Conservation (phyloP, 2,888 invertebrate genomes). For the Amphipoea oculea region DNA sequence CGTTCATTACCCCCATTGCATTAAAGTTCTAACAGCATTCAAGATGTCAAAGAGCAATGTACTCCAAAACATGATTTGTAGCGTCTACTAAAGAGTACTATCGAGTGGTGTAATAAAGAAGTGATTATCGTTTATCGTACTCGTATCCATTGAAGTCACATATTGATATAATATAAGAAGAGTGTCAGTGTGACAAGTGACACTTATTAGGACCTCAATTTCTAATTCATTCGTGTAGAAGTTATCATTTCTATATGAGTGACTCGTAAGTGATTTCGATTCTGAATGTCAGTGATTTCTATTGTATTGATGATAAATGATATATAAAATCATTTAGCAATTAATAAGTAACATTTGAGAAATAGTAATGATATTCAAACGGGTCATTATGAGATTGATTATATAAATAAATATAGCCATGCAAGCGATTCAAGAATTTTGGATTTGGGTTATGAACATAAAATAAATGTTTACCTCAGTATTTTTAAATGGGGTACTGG, state of each 20-base stretch:
- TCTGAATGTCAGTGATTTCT: slow-evolving; percentile 17
- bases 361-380: slow-evolving; percentile 9
- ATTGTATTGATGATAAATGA: slow-evolving; percentile 2
- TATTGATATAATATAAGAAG: slow-evolving; percentile 43
- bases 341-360: neutral
- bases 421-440: neutral
- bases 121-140: slow-evolving; percentile 45
- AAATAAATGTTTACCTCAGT: neutral
- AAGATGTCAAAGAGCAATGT: slow-evolving; percentile 8
- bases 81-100: slow-evolving; percentile 8
- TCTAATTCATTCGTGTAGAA: slow-evolving; percentile 43
- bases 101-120: slow-evolving; percentile 20
- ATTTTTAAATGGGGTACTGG: slow-evolving; percentile 21
- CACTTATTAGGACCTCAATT: slow-evolving; percentile 53
- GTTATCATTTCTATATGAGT: slow-evolving; percentile 28
- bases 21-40: neutral
- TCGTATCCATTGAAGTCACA: slow-evolving; percentile 35
- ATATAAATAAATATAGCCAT: neutral
- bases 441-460: neutral
- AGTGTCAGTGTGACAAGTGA: slow-evolving; percentile 55
- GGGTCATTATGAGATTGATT: slow-evolving; percentile 14
- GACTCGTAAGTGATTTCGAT: slow-evolving; percentile 24
- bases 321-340: slow-evolving; percentile 1
- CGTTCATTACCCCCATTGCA: slow-evolving; percentile 25
- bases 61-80: neutral